These are phyloP conservation scores for Lasioglossum zephyrum DNA, from an alignment of 2,888 invertebrate species.

Conservation along the genomic window DNA sequence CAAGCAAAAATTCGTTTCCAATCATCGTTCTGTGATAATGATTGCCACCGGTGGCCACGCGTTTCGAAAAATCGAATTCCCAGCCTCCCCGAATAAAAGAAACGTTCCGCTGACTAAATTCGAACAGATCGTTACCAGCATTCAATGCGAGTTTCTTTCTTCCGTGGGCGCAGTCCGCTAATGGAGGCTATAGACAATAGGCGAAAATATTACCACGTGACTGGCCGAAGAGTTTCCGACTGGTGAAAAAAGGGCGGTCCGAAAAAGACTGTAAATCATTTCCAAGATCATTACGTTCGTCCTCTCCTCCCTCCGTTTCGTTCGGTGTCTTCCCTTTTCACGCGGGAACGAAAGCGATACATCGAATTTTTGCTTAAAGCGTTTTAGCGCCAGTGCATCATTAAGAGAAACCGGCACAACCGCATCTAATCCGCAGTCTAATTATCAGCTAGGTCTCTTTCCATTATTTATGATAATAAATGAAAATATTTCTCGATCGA, in stretches of 20 bases:
- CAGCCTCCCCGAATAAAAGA: neutral
- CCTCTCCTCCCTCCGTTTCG: neutral
- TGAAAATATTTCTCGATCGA: too few relatives aligned
- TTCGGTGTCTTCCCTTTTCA: constrained; percentile 32
- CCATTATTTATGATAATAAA: too few relatives aligned
- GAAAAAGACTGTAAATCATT: constrained; percentile 58
- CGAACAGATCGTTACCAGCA: constrained; percentile 1
- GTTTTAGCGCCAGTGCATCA: neutral
- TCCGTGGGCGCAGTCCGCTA: neutral
- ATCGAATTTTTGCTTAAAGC: neutral
- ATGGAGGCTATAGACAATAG: constrained; percentile 50
- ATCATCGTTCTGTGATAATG: neutral
- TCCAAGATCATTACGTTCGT: constrained; percentile 52
- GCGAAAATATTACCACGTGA: constrained; percentile 50
- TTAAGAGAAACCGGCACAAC: neutral
- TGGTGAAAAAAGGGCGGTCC: constrained; percentile 19
- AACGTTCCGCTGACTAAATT: constrained; percentile 3
- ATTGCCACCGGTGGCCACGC: neutral
- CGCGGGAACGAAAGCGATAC: constrained; percentile 23
- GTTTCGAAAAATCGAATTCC: neutral
- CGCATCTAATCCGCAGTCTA: too few relatives aligned
- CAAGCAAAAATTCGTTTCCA: neutral
- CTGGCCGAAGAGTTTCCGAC: constrained; percentile 34
- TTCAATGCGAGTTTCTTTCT: constrained; percentile 4
- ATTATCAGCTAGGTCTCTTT: too few relatives aligned